Percentiles rank a stretch among this genome's conserved stretches.
phyloP scores from a whole-genome alignment of 2,113 vertebrate genomes.

The Vombatus ursinus region DNA sequence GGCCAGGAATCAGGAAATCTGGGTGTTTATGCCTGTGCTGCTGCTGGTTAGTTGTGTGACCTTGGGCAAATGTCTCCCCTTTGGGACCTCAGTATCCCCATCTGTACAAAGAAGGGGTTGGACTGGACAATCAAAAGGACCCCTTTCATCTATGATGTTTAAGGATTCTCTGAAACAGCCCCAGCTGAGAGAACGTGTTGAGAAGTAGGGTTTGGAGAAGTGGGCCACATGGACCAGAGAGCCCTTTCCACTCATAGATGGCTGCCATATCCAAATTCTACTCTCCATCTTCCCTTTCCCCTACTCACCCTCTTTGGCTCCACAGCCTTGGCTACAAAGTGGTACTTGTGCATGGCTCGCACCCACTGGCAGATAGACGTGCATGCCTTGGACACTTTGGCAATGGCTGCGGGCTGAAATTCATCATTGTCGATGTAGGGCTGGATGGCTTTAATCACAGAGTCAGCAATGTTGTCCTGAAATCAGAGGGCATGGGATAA shows the following conservation, averaged over 20 bases:
- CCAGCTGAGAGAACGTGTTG: not conserved
- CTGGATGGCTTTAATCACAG: conserved; percentile 90
- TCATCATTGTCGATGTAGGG: conserved; percentile 94
- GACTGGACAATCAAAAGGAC: not conserved
- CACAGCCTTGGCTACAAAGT: conserved; percentile 91
- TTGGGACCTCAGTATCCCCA: not conserved
- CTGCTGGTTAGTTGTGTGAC: not conserved
- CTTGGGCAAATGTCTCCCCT: not conserved
- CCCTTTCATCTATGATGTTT: not conserved
- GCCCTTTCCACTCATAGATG: not conserved
- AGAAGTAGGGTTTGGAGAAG: not conserved
- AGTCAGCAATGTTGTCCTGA: conserved; percentile 93
- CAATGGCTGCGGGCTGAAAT: conserved; percentile 91
- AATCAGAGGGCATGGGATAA: conserved; percentile 9
- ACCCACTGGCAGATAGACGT: conserved; percentile 97
- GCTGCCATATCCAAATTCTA: not conserved
- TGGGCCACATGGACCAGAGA: not conserved
- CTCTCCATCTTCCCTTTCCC: not conserved
- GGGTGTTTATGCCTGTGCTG: not conserved
- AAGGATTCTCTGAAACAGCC: not conserved
- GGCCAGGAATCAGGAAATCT: not conserved
- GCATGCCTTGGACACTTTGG: conserved; percentile 95
- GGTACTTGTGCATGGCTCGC: conserved; percentile 93
- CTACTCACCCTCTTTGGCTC: conserved; percentile 91
- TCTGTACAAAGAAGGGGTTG: not conserved